Conservation (phyloP, 2,888 invertebrate species). For the Phortica okadai region DNA sequence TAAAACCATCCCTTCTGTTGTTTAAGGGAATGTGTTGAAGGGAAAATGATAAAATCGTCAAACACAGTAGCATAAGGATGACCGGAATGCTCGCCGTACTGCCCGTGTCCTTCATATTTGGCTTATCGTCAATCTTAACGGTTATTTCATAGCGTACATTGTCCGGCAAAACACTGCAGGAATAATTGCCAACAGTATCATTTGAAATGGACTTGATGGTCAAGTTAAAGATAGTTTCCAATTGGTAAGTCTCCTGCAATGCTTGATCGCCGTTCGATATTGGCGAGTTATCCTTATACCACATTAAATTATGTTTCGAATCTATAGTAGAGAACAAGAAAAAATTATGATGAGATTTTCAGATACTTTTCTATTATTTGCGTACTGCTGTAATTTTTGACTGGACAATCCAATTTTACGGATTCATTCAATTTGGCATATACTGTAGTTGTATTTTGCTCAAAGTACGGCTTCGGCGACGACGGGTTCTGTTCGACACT, state of each 20-base stretch:
- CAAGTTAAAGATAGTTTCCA: background rate
- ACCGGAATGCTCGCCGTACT: too few species aligned
- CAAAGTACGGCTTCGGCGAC: background rate
- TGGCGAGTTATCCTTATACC: background rate
- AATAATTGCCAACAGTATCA: background rate
- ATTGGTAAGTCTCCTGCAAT: background rate
- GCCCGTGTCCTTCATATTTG: background rate
- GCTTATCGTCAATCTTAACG: background rate
- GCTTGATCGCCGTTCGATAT: background rate
- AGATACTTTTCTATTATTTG: background rate
- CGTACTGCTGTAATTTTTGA: slow-evolving; percentile 15
- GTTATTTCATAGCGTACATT: background rate
- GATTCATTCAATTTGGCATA: slow-evolving; percentile 11
- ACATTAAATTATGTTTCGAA: background rate
- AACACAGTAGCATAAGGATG: too few species aligned
- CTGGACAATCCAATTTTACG: slow-evolving; percentile 5
- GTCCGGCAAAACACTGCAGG: background rate
- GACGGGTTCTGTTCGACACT: background rate
- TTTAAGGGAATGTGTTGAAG: too few species aligned
- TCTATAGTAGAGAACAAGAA: background rate
- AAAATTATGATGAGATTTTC: background rate
- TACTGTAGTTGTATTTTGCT: background rate
- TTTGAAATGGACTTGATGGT: background rate
- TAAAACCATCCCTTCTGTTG: too few species aligned
- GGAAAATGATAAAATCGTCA: too few species aligned